phyloP scores from a whole-genome alignment of 2,797 vertebrate species.

The Alosa sapidissima region DNA sequence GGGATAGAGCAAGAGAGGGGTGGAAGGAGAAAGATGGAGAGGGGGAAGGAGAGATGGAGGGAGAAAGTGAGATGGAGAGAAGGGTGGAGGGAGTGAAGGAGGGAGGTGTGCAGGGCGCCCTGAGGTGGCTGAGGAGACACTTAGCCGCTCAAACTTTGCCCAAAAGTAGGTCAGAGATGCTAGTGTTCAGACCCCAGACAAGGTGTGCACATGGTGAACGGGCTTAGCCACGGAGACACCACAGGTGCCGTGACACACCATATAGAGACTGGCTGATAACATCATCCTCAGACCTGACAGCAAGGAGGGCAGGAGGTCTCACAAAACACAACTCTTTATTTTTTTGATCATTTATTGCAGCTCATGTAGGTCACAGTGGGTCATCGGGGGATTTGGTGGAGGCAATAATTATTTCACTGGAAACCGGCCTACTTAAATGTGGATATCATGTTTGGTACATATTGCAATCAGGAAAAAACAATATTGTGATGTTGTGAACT shows the following conservation, averaged over 20 bases:
- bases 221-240: neutral
- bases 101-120: neutral
- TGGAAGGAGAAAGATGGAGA: too few species aligned
- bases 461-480: neutral
- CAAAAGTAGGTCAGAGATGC: neutral
- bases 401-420: neutral
- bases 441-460: neutral
- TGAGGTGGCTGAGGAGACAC: neutral
- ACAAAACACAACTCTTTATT: neutral
- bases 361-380: neutral
- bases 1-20: too few species aligned
- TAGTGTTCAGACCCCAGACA: neutral
- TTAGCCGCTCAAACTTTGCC: neutral
- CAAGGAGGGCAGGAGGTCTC: neutral
- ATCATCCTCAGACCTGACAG: neutral
- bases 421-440: neutral
- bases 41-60: too few species aligned
- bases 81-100: neutral
- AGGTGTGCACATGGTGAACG: neutral
- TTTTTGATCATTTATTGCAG: neutral
- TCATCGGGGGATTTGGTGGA: too few species aligned
- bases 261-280: neutral
- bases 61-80: neutral
- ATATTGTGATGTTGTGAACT: neutral
- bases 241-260: neutral